Conservation (phyloP, 2,888 invertebrate genomes). For the Escarpia spicata region DNA sequence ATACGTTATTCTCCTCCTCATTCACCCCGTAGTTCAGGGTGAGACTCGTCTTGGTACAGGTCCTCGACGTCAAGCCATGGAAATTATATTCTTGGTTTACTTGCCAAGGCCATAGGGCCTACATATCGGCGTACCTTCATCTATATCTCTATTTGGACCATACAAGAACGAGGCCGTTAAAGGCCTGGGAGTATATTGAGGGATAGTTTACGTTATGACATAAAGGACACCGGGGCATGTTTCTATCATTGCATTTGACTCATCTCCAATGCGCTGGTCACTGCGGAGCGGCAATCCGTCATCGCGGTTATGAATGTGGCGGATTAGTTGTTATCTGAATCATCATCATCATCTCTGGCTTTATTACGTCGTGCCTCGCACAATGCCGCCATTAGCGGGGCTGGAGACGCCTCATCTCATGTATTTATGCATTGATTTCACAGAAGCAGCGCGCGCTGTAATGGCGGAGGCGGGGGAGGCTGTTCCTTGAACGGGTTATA, state of each 20-base stretch:
- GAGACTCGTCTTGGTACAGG: too few relatives aligned
- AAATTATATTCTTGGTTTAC: too few relatives aligned
- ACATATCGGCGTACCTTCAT: not conserved
- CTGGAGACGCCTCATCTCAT: not conserved
- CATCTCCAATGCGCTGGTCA: not conserved
- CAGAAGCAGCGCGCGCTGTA: not conserved
- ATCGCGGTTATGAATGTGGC: not conserved
- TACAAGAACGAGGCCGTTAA: not conserved
- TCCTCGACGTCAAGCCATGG: too few relatives aligned
- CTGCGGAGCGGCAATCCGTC: not conserved
- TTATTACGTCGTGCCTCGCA: constrained; percentile 1
- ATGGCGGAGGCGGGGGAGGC: not conserved
- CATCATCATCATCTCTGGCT: not conserved
- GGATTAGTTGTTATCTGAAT: not conserved
- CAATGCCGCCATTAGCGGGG: constrained; percentile 1
- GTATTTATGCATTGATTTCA: constrained; percentile 13
- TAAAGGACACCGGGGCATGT: not conserved
- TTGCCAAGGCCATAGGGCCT: too few relatives aligned
- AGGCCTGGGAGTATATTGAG: not conserved
- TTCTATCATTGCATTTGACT: not conserved
- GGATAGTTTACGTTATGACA: not conserved
- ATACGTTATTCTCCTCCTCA: too few relatives aligned
- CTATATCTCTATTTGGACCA: not conserved
- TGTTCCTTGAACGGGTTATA: not conserved
- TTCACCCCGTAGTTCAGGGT: too few relatives aligned